phyloP scores from a whole-genome alignment of 30 jellyfish, hydroid and myxozoan genomes.

The Turritopsis rubra region DNA sequence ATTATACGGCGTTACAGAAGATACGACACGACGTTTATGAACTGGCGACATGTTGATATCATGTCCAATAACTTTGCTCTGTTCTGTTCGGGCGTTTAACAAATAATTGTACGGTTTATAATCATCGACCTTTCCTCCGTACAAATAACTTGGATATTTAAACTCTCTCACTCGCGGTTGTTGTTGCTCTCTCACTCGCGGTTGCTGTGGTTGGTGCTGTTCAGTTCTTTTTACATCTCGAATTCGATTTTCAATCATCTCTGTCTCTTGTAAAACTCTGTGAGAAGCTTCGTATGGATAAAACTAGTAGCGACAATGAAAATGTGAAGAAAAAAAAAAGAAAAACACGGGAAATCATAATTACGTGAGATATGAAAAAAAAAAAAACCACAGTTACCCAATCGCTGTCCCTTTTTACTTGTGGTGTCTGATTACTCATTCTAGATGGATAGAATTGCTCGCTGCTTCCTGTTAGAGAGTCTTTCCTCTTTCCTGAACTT shows the following conservation, averaged over 20 bases:
- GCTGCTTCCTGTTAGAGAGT: background rate
- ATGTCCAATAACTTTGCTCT: slow-evolving; percentile 9
- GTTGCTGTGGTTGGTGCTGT: background rate
- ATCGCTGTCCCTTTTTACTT: background rate
- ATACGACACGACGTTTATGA: background rate
- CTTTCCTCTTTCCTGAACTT: background rate
- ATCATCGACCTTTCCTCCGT: background rate
- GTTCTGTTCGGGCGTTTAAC: slow-evolving; percentile 27
- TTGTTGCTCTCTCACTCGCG: background rate
- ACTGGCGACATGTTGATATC: background rate
- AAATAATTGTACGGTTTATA: slow-evolving; percentile 36
- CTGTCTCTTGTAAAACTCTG: slow-evolving; percentile 1
- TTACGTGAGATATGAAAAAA: background rate
- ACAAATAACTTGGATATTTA: background rate
- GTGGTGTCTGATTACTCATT: background rate
- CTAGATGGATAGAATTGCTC: slow-evolving; percentile 17
- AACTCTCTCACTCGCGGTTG: background rate
- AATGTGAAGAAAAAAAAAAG: background rate
- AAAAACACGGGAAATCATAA: background rate
- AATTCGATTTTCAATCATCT: background rate
- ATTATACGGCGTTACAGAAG: background rate
- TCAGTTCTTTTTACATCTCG: slow-evolving; percentile 1
- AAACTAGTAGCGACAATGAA: background rate
- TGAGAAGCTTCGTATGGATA: slow-evolving; percentile 6
- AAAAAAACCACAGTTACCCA: background rate